Percentiles rank a stretch among this genome's conserved stretches.
These are phyloP conservation scores for Calliopsis andreniformis DNA, from an alignment of 1,140 invertebrate species.

Conservation along the genomic window DNA sequence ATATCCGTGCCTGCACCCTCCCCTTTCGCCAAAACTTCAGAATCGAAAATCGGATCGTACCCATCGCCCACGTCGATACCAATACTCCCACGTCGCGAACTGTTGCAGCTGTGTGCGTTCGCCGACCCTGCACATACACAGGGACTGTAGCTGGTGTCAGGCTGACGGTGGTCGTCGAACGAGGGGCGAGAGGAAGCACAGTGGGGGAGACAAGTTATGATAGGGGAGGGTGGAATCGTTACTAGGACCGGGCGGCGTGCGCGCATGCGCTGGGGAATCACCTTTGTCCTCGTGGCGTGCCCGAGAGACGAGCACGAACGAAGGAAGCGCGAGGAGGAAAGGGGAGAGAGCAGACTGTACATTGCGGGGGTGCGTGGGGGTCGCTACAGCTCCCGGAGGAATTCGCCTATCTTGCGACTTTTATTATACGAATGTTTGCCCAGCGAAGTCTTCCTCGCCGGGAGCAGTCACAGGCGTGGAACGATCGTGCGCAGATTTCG, in stretches of 20 bases:
- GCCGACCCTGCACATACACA: background rate
- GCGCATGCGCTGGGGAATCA: constrained; percentile 76
- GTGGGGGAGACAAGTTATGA: constrained; percentile 71
- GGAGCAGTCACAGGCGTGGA: constrained; percentile 15
- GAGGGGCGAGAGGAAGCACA: constrained; percentile 32
- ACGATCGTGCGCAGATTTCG: constrained; percentile 35
- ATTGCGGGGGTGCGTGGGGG: background rate
- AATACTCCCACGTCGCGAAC: background rate
- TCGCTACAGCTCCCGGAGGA: constrained; percentile 65
- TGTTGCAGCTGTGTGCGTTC: background rate
- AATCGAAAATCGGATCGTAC: constrained; percentile 36
- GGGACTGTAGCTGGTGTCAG: constrained; percentile 35
- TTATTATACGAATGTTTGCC: constrained; percentile 71
- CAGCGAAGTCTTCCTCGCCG: constrained; percentile 37
- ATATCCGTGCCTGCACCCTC: constrained; percentile 1
- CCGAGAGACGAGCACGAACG: constrained; percentile 29
- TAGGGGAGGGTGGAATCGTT: constrained; percentile 76
- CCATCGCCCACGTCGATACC: constrained; percentile 20
- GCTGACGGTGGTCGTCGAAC: constrained; percentile 32
- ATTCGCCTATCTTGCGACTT: constrained; percentile 74
- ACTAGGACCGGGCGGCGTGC: constrained; percentile 67
- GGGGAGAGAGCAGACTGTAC: background rate
- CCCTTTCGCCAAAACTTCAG: background rate
- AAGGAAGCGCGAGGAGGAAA: constrained; percentile 17
- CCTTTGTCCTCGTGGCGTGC: constrained; percentile 71